These are phyloP conservation scores for Brachionus rotundiformis DNA, from an alignment of 1,140 invertebrate species.

Conservation along the genomic window DNA sequence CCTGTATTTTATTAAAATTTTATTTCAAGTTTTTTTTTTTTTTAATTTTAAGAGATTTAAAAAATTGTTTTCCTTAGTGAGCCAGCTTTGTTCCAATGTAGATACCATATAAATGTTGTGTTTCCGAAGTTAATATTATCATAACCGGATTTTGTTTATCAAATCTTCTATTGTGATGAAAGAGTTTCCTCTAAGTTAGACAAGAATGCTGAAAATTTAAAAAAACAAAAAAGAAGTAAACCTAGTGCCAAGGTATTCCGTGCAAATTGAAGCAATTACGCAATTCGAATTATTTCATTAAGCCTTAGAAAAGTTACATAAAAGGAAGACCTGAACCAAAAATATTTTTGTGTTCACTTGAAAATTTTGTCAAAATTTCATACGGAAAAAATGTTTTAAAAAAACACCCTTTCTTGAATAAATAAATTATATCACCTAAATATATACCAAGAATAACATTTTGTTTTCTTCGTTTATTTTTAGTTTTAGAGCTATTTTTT, in stretches of 20 bases:
- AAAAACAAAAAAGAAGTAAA: constrained; percentile 5
- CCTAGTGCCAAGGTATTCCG: constrained; percentile 20
- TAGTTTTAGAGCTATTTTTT: constrained; percentile 6
- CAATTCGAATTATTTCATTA: constrained; percentile 23
- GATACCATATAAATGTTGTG: neutral
- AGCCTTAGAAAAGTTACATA: constrained; percentile 37
- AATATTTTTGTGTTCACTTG: constrained; percentile 34
- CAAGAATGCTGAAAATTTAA: neutral
- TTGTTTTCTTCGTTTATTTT: neutral
- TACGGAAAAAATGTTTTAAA: constrained; percentile 14
- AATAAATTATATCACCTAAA: constrained; percentile 37
- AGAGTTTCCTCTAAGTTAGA: neutral
- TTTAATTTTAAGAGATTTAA: neutral
- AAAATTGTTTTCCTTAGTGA: constrained; percentile 28
- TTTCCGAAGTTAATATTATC: constrained; percentile 22
- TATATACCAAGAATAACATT: neutral
- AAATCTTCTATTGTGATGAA: neutral
- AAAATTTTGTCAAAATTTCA: constrained; percentile 31
- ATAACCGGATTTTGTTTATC: constrained; percentile 2
- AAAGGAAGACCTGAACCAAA: constrained; percentile 5
- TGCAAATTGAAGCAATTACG: constrained; percentile 26
- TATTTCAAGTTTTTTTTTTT: constrained; percentile 40
- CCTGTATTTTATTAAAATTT: constrained; percentile 49
- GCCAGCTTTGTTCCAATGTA: constrained; percentile 13
- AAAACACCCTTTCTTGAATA: neutral